Base-by-base conservation (phyloP, 2,113 vertebrate species). In the Setophaga coronata region DNA sequence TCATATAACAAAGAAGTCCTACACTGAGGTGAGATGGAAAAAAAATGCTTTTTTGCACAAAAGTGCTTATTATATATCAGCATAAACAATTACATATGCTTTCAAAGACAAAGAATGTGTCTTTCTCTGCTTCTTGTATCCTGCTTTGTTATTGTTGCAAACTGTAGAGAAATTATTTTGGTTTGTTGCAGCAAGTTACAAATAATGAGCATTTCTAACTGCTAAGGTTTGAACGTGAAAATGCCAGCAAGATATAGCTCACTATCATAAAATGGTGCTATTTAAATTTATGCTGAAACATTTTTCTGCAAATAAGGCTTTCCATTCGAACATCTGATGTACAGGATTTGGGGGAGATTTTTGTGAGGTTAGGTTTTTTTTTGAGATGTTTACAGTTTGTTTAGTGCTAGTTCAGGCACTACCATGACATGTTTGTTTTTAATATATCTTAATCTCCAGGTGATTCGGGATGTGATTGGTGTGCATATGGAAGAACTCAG, bases 1-100 rank as follows among this genome's bases (percentile, higher is more conserved):
- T 65, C 99, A 99, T 90, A 99, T 99, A 97, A 99, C 99, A 48
- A 99, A 99, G 97, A 99, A 99, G 78, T 99, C 99, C 10, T 99
- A 99, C 95, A 99, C 99, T 0, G 99, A 99, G 98, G 99, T 99
- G 58, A 94, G 97, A 34, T 7, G n/a, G 5, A 7, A 48, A 17
- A 9, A 60, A 56, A 38, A 36, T 18, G 16, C 2, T 7, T 57
- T 65, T 81, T 34, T 76, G 10, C 25, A 34, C 18, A 9, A 1
- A 60, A 86, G 6, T 48, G 19, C 12, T 76, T 85, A 40, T 36
- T 70, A 7, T 50, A 0, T 40, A 36, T 66, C 12, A 57, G 43
- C 40, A 48, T 53, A 50, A 90, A 57, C 11, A 65, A 34, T 26
- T n/a, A 6, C 2, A 14, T 2, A 29, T 7, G 24, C 7, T 70